Conservation (phyloP, 2,797 vertebrate genomes). For the Neoniphon sammara region DNA sequence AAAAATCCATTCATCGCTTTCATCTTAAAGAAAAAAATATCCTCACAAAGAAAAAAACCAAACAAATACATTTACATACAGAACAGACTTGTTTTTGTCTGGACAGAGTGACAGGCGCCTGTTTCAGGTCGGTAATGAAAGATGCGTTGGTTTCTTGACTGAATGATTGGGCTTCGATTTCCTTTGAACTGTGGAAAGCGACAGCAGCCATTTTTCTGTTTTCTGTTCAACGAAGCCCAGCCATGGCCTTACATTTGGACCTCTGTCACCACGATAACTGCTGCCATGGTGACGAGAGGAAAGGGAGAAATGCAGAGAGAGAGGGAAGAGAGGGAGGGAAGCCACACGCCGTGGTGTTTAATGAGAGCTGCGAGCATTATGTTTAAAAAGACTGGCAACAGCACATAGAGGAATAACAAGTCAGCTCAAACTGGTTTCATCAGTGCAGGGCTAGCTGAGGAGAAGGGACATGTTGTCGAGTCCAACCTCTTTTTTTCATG, state of each 20-base stretch:
- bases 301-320: conserved; percentile 9
- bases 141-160: background rate
- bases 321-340: background rate
- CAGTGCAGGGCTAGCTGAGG: background rate
- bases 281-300: conserved; percentile 61
- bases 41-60: background rate
- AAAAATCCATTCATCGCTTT: no score
- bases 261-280: conserved; percentile 49
- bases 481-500: no score
- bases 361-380: background rate
- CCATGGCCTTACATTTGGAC: conserved; percentile 40
- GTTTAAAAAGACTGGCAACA: conserved; percentile 3
- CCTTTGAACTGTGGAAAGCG: conserved; percentile 37
- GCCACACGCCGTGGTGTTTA: background rate
- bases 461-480: background rate
- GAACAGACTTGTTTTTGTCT: no score
- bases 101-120: no score
- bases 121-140: background rate
- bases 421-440: background rate
- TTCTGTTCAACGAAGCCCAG: conserved; percentile 34
- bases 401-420: conserved; percentile 1
- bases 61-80: background rate
- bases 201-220: conserved; percentile 20
- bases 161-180: background rate
- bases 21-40: background rate